Evolutionary conservation across 1,140 invertebrate species (phyloP).

Genomic region (Anastrepha ludens): DNA sequence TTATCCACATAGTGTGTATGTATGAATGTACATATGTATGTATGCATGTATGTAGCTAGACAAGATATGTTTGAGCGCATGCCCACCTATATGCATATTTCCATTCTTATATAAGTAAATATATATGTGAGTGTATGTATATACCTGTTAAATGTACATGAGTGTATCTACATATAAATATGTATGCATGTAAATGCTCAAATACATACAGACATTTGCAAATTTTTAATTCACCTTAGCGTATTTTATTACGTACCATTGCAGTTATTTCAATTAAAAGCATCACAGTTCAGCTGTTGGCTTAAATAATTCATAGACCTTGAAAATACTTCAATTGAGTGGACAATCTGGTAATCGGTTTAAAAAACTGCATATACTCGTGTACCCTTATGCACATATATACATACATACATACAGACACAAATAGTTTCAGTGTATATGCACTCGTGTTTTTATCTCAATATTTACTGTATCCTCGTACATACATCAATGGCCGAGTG

Average conservation of each 20-base stretch:
- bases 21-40: not conserved
- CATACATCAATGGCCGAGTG: too few species aligned
- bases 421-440: not conserved
- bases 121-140: too few species aligned
- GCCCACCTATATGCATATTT: not conserved
- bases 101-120: not conserved
- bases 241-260: not conserved
- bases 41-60: too few species aligned
- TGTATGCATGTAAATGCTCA: not conserved
- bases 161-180: not conserved
- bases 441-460: not conserved
- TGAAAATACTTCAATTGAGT: not conserved
- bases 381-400: not conserved
- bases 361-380: not conserved
- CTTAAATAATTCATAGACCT: constrained; percentile 28
- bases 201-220: not conserved
- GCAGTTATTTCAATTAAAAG: not conserved
- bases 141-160: too few species aligned
- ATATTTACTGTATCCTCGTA: too few species aligned
- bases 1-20: not conserved
- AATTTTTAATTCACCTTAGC: not conserved
- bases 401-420: not conserved
- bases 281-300: not conserved
- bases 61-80: too few species aligned
- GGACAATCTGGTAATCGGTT: constrained; percentile 4